phyloP scores from a whole-genome alignment of 2,888 invertebrate genomes.

The Stenolophus ochropezus region DNA sequence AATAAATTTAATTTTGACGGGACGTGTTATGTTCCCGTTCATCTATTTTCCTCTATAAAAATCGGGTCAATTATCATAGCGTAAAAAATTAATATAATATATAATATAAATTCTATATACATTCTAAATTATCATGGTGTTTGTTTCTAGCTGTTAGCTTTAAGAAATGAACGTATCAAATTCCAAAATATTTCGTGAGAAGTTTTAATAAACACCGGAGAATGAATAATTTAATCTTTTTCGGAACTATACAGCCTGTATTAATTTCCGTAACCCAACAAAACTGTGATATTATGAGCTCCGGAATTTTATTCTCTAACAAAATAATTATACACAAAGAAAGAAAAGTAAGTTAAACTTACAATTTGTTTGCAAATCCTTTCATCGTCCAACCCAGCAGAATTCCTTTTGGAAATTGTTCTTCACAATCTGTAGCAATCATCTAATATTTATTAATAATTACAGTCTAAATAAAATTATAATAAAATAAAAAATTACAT shows the following conservation, averaged over 20 bases:
- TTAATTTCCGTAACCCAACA: conserved; percentile 49
- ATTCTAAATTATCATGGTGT: not conserved
- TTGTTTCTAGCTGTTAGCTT: not conserved
- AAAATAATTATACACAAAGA: not conserved
- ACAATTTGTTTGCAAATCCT: not conserved
- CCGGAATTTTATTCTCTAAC: not conserved
- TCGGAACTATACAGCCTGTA: conserved; percentile 47
- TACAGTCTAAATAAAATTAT: no score
- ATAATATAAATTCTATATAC: not conserved
- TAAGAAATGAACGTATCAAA: conserved; percentile 17
- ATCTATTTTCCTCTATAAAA: no score
- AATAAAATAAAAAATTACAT: no score
- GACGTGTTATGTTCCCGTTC: no score
- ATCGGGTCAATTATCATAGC: no score
- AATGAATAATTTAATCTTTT: conserved; percentile 54
- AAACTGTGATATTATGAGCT: conserved; percentile 11
- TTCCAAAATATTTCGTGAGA: conserved; percentile 49
- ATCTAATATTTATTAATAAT: no score
- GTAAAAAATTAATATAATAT: no score
- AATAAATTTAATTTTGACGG: no score
- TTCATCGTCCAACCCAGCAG: no score
- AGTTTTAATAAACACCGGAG: conserved; percentile 46
- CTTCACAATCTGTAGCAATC: not conserved
- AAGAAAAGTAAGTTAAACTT: not conserved
- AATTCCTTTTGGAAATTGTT: no score